Conservation (phyloP, 2,888 invertebrate genomes). For the Callosobruchus maculatus region DNA sequence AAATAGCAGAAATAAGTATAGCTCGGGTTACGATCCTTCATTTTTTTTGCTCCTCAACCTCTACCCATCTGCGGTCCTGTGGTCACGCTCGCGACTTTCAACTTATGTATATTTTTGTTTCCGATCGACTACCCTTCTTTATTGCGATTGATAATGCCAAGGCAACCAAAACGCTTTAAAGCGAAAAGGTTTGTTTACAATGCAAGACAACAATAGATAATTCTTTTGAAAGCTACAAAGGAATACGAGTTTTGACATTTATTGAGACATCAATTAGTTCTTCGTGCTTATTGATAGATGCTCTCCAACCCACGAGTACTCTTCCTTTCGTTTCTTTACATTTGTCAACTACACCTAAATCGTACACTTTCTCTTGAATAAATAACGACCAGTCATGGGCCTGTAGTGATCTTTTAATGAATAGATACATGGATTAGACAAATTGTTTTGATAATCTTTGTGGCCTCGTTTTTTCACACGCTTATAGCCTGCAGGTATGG, state of each 20-base stretch:
- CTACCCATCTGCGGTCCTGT: no score
- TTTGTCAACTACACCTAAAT: not conserved
- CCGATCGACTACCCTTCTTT: no score
- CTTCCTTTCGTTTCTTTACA: not conserved
- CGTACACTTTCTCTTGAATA: not conserved
- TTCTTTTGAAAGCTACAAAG: no score
- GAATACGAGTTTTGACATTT: not conserved
- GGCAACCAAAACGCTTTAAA: no score
- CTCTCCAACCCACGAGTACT: not conserved
- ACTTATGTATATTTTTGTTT: no score
- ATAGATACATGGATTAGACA: not conserved
- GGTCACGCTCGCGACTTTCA: no score
- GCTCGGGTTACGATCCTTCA: no score
- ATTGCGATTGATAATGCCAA: no score
- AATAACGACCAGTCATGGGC: not conserved
- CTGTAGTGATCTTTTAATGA: not conserved
- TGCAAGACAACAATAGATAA: no score
- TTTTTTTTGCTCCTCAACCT: no score
- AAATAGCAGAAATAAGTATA: no score
- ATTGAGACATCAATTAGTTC: not conserved
- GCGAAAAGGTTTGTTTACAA: no score
- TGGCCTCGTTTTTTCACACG: not conserved
- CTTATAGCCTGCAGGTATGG: not conserved
- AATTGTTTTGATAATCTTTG: not conserved
- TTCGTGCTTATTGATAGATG: not conserved